Evolutionary conservation across 2,113 vertebrate genomes (phyloP).

Genomic region (Poeciliopsis prolifica): DNA sequence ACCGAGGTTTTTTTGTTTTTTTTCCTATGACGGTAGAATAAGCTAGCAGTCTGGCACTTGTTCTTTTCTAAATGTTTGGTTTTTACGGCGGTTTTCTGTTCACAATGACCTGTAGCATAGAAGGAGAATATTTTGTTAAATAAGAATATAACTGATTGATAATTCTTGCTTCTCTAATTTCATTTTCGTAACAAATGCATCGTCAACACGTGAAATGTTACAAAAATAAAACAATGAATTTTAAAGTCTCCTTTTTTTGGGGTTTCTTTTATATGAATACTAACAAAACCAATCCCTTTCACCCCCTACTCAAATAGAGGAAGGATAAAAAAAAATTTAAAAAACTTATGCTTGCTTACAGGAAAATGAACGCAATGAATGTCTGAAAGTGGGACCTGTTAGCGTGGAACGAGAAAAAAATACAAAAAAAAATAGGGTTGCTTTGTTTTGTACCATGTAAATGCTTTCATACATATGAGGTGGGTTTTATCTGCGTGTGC

Average conservation of each 20-base stretch:
- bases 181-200: conserved; percentile 41
- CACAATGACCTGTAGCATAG: conserved; percentile 69
- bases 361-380: conserved; percentile 25
- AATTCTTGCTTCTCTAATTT: conserved; percentile 43
- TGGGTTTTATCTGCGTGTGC: conserved; percentile 5
- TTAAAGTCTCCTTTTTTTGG: conserved; percentile 17
- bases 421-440: conserved; percentile 13
- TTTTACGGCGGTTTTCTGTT: conserved; percentile 62
- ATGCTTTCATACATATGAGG: conserved; percentile 61
- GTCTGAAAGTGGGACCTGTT: conserved; percentile 30
- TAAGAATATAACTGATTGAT: conserved; percentile 58
- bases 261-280: conserved; percentile 26
- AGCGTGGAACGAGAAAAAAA: conserved; percentile 34
- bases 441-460: conserved; percentile 68
- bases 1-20: conserved; percentile 39
- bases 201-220: conserved; percentile 48
- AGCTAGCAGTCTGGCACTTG: conserved; percentile 74
- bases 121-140: conserved; percentile 64
- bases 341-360: neutral
- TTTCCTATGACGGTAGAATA: conserved; percentile 73
- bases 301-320: conserved; percentile 20
- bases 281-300: conserved; percentile 32
- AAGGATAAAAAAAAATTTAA: neutral
- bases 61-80: conserved; percentile 48
- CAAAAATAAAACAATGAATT: conserved; percentile 40